Percentiles rank a stretch among this genome's conserved stretches.
These are phyloP conservation scores for Lepisosteus osseus DNA, from an alignment of 2,113 vertebrate species.

Conservation along the genomic window DNA sequence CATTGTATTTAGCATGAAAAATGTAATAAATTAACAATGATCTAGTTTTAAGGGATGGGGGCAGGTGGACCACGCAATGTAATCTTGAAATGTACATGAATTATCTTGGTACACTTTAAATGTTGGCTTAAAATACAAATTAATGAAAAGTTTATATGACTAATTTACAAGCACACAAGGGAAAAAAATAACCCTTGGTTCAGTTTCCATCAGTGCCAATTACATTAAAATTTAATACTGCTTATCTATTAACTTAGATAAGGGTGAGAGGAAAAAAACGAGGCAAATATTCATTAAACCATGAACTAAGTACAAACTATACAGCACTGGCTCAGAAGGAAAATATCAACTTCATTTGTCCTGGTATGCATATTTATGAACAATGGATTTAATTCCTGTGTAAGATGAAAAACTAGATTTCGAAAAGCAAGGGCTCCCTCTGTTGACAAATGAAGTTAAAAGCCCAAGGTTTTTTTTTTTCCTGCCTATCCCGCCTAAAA, in stretches of 20 bases:
- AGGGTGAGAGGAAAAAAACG: too few species aligned
- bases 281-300: too few species aligned
- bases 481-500: too few species aligned
- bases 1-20: conserved; percentile 61
- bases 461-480: too few species aligned
- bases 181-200: too few species aligned
- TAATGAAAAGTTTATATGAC: too few species aligned
- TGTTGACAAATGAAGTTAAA: conserved; percentile 39
- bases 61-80: conserved; percentile 19
- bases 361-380: background rate
- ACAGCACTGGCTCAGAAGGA: background rate
- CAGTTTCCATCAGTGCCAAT: background rate
- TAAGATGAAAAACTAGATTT: conserved; percentile 15
- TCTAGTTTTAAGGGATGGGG: conserved; percentile 57
- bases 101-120: too few species aligned
- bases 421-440: conserved; percentile 62
- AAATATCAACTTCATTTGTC: background rate
- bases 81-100: background rate
- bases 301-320: too few species aligned
- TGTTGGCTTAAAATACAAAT: too few species aligned
- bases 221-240: background rate
- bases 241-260: background rate
- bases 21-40: conserved; percentile 64
- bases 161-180: too few species aligned
- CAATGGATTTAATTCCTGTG: background rate